phyloP scores from a whole-genome alignment of 2,113 vertebrate genomes.

The Recurvirostra avosetta region DNA sequence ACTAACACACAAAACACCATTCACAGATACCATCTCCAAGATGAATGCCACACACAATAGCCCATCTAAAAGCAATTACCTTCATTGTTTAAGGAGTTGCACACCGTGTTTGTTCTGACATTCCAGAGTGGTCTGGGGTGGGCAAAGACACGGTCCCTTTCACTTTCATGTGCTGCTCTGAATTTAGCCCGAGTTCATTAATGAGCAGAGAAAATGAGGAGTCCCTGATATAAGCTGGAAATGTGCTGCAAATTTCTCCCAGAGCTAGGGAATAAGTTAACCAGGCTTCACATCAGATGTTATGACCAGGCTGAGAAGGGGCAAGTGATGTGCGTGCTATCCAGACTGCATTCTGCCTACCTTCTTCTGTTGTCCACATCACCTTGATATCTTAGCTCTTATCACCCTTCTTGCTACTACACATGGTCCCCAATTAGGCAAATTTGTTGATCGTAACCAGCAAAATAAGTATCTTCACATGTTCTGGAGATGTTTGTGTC shows the following conservation, averaged over 20 bases:
- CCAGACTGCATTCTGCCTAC: neutral
- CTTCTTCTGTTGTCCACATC: neutral
- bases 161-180: neutral
- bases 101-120: neutral
- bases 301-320: neutral
- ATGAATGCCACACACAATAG: slow-evolving; percentile 28
- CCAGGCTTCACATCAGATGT: accelerated
- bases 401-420: neutral
- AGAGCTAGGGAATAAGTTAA: too few species aligned
- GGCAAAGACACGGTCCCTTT: neutral
- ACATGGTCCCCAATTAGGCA: neutral
- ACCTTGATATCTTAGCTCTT: neutral
- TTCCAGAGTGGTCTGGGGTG: neutral
- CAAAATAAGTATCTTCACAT: neutral
- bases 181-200: neutral
- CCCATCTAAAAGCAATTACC: neutral
- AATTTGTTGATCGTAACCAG: neutral
- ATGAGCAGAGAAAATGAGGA: neutral
- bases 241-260: neutral
- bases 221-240: accelerated
- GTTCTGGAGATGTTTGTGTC: neutral
- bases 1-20: neutral
- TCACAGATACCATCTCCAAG: slow-evolving; percentile 24
- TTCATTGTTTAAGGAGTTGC: slow-evolving; percentile 4
- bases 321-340: accelerated